phyloP scores from a whole-genome alignment of 2,888 invertebrate genomes.

The Ferrisia virgata region DNA sequence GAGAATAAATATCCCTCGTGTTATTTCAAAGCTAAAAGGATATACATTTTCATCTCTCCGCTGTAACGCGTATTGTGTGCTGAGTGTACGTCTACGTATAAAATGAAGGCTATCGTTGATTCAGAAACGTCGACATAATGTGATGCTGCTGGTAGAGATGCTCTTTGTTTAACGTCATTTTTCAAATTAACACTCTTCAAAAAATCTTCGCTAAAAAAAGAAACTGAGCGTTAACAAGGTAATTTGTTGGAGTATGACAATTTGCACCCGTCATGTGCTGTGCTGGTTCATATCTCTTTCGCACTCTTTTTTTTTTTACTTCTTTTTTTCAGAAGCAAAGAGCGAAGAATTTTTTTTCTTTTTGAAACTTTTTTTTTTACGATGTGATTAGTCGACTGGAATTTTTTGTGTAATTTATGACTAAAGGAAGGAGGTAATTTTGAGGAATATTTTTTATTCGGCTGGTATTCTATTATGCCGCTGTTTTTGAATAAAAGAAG shows the following conservation, averaged over 20 bases:
- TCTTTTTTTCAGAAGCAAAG: background rate
- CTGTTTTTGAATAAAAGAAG: background rate
- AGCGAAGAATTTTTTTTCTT: background rate
- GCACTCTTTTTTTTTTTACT: background rate
- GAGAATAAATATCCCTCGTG: background rate
- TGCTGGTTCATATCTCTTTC: background rate
- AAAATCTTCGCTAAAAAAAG: background rate
- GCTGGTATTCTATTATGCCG: background rate
- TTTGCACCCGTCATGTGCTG: background rate
- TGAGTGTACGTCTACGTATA: background rate
- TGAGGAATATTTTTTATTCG: background rate
- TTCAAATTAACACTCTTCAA: background rate
- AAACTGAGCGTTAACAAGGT: background rate
- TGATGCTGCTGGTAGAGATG: background rate
- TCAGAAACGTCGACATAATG: background rate
- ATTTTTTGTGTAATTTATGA: background rate
- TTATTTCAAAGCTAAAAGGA: background rate
- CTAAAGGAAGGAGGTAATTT: background rate
- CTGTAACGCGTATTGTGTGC: background rate
- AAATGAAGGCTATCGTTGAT: background rate
- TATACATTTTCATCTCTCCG: background rate
- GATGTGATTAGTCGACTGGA: background rate
- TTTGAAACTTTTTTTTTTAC: background rate
- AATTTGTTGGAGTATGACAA: background rate
- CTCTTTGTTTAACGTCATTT: slow-evolving; percentile 2